Conservation (phyloP, 2,888 invertebrate genomes). For the Protodeltote pygarga region DNA sequence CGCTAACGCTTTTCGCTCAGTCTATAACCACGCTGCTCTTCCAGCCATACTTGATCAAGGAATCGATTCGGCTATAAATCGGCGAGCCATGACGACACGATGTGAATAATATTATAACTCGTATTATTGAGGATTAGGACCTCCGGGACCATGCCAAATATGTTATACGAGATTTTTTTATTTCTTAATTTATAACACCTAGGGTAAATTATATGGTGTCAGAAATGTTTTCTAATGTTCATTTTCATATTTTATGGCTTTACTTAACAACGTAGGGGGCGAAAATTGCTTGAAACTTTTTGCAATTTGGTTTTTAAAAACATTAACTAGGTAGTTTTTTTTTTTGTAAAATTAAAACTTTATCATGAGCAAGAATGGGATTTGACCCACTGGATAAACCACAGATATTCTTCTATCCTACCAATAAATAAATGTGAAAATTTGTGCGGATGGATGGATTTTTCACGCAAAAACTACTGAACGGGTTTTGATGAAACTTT, state of each 20-base stretch:
- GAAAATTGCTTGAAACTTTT: not conserved
- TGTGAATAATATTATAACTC: constrained; percentile 77
- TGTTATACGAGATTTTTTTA: constrained; percentile 42
- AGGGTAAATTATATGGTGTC: constrained; percentile 14
- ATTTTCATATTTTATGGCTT: constrained; percentile 21
- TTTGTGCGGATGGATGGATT: too few species aligned
- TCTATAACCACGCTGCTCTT: constrained; percentile 38
- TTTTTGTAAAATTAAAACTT: too few species aligned
- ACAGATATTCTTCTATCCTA: too few species aligned
- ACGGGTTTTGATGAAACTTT: too few species aligned
- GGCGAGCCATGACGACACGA: constrained; percentile 71
- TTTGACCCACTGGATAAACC: too few species aligned
- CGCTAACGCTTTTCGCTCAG: not conserved
- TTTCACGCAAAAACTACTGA: too few species aligned
- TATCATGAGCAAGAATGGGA: too few species aligned
- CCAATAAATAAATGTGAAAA: too few species aligned
- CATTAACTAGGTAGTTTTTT: too few species aligned
- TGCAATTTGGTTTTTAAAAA: too few species aligned
- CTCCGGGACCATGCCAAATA: constrained; percentile 46
- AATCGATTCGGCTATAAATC: constrained; percentile 78
- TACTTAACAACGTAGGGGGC: not conserved
- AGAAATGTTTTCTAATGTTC: constrained; percentile 16
- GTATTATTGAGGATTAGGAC: constrained; percentile 74
- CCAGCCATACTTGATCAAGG: constrained; percentile 61
- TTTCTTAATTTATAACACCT: constrained; percentile 54